phyloP scores from a whole-genome alignment of 2,888 invertebrate species.

The Xestia xanthographa region DNA sequence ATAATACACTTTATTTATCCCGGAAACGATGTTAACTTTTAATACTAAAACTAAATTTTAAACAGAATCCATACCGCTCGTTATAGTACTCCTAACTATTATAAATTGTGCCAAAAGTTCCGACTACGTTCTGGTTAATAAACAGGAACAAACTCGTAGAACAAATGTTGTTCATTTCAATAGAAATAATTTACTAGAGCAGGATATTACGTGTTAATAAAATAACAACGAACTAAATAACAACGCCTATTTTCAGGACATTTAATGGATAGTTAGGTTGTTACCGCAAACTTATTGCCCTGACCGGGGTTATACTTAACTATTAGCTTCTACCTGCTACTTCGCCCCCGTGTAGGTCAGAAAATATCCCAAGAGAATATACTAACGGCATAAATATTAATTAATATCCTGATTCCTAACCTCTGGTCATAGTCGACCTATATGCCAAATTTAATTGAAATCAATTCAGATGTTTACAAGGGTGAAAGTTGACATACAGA shows the following conservation, averaged over 20 bases:
- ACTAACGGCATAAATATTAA: not conserved
- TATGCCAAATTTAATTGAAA: not conserved
- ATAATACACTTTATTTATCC: not conserved
- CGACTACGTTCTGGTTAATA: not conserved
- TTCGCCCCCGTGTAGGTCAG: not conserved
- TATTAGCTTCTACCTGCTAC: not conserved
- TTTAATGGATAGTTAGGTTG: not conserved
- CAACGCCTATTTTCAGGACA: not conserved
- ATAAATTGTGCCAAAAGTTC: slow-evolving; percentile 21
- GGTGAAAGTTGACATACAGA: not conserved
- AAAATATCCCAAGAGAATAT: not conserved
- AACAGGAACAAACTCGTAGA: slow-evolving; percentile 11
- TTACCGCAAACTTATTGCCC: not conserved
- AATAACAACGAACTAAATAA: too few species aligned
- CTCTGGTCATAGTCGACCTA: not conserved
- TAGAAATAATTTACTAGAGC: not conserved
- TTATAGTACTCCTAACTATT: slow-evolving; percentile 16
- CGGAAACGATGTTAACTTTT: slow-evolving; percentile 19
- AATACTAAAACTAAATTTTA: not conserved
- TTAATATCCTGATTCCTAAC: not conserved
- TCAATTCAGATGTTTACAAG: not conserved
- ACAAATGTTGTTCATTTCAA: slow-evolving; percentile 12
- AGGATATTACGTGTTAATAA: not conserved
- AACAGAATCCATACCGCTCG: not conserved
- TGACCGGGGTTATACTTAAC: not conserved